Conservation (phyloP, 2,888 invertebrate species). For the Agrochola lota region DNA sequence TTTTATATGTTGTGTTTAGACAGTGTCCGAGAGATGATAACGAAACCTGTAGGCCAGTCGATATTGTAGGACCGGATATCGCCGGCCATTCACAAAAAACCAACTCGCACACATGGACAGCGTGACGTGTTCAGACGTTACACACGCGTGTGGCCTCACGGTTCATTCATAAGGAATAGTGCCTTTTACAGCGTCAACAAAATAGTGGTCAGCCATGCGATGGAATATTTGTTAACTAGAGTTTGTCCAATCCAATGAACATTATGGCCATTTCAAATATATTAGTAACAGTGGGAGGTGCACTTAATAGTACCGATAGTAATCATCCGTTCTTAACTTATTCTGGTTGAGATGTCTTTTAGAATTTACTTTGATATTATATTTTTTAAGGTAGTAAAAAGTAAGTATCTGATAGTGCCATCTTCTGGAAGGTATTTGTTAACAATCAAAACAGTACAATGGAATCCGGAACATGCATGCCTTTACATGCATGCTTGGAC, state of each 20-base stretch:
- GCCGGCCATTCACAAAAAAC: constrained; percentile 89
- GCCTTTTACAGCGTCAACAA: constrained; percentile 81
- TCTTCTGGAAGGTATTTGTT: neutral
- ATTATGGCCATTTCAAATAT: constrained; percentile 71
- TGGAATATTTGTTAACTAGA: constrained; percentile 73
- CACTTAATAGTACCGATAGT: constrained; percentile 56
- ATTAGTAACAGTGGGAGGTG: constrained; percentile 73
- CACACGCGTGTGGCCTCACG: constrained; percentile 79
- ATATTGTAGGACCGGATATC: constrained; percentile 89
- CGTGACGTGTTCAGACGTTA: constrained; percentile 69
- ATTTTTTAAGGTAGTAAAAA: constrained; percentile 41
- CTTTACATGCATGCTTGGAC: constrained; percentile 27
- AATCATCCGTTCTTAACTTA: constrained; percentile 58
- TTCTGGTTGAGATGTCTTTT: constrained; percentile 51
- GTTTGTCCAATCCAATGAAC: constrained; percentile 71
- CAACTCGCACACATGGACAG: constrained; percentile 76
- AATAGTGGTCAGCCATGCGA: constrained; percentile 78
- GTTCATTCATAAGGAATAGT: constrained; percentile 88
- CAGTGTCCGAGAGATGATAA: constrained; percentile 89
- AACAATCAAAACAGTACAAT: constrained; percentile 10
- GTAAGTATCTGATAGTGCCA: constrained; percentile 30
- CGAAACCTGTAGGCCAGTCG: constrained; percentile 86
- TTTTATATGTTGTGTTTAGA: constrained; percentile 90
- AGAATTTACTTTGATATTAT: constrained; percentile 49
- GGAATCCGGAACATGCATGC: constrained; percentile 33